Evolutionary conservation across 2,797 vertebrate genomes (phyloP).

Genomic region (Chaunax sp.): DNA sequence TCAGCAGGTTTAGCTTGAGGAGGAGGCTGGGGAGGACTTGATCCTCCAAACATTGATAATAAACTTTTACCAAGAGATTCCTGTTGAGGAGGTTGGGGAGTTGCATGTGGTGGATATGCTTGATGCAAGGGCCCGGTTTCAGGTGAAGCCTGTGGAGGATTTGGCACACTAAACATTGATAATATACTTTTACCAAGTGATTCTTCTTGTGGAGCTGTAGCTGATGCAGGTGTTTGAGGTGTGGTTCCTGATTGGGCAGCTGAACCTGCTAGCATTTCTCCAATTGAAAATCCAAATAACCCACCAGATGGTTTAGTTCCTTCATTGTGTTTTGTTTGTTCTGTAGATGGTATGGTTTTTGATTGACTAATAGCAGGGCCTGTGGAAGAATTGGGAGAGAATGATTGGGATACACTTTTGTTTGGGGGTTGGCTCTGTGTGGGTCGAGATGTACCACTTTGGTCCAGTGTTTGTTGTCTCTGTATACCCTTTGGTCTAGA

Average conservation of each 20-base stretch:
- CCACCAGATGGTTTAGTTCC: slow-evolving; percentile 75
- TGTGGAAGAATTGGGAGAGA: slow-evolving; percentile 50
- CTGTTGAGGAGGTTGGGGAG: slow-evolving; percentile 64
- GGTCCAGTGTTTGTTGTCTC: slow-evolving; percentile 74
- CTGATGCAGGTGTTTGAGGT: slow-evolving; percentile 43
- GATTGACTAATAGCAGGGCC: slow-evolving; percentile 48
- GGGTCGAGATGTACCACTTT: slow-evolving; percentile 42
- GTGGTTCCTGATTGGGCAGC: slow-evolving; percentile 55
- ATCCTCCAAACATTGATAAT: slow-evolving; percentile 86
- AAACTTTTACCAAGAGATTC: slow-evolving; percentile 81
- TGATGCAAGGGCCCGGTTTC: slow-evolving; percentile 54
- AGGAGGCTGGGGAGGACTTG: slow-evolving; percentile 58
- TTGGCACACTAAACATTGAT: slow-evolving; percentile 72
- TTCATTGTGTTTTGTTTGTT: slow-evolving; percentile 74
- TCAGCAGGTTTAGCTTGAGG: slow-evolving; percentile 61
- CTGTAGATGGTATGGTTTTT: slow-evolving; percentile 56
- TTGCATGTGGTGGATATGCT: slow-evolving; percentile 35
- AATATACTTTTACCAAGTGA: slow-evolving; percentile 74
- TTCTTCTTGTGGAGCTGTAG: slow-evolving; percentile 64
- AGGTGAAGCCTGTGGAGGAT: slow-evolving; percentile 55
- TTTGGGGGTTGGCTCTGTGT: slow-evolving; percentile 52
- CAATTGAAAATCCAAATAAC: slow-evolving; percentile 87
- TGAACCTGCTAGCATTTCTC: slow-evolving; percentile 80
- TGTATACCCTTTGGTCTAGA: slow-evolving; percentile 70
- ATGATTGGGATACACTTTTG: slow-evolving; percentile 69